Conservation (phyloP, 2,113 vertebrate species). For the Poeciliopsis retropinna region DNA sequence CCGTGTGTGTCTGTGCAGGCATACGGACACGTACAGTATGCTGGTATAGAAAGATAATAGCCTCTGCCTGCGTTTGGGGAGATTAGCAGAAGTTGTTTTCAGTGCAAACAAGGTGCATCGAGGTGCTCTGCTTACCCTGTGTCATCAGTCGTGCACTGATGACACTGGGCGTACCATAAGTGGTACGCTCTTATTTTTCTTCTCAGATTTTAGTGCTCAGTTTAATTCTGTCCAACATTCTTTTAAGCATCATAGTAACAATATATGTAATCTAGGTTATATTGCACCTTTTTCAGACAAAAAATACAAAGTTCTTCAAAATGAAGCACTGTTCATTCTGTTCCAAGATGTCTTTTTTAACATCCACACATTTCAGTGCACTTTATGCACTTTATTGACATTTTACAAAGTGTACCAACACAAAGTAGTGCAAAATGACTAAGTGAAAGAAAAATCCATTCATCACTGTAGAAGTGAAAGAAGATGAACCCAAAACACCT, state of each 20-base stretch:
- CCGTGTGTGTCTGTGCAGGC: constrained; percentile 33
- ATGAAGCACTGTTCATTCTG: background rate
- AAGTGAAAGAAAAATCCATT: background rate
- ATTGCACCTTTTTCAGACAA: background rate
- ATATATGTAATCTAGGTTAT: background rate
- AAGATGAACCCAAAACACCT: no score
- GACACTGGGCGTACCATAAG: constrained; percentile 11
- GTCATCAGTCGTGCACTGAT: constrained; percentile 48
- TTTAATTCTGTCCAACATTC: constrained; percentile 1
- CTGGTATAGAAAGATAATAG: constrained; percentile 60
- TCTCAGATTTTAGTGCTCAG: constrained; percentile 8
- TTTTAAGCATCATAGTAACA: background rate
- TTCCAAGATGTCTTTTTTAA: no score
- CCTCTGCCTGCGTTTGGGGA: constrained; percentile 56
- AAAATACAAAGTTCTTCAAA: background rate
- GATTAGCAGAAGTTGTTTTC: constrained; percentile 68
- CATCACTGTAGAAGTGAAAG: no score
- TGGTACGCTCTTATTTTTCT: background rate
- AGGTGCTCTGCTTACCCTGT: constrained; percentile 9
- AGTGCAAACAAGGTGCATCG: constrained; percentile 54
- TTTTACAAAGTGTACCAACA: background rate
- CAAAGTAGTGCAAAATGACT: background rate
- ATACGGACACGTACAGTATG: constrained; percentile 17
- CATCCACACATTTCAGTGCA: background rate
- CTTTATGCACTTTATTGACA: background rate